A percentile compares a stretch with the other conserved stretches of the same genome.
Evolutionary conservation across 2,113 vertebrate genomes (phyloP).

Genomic region (rabbit (Oryctolagus cuniculus)): DNA sequence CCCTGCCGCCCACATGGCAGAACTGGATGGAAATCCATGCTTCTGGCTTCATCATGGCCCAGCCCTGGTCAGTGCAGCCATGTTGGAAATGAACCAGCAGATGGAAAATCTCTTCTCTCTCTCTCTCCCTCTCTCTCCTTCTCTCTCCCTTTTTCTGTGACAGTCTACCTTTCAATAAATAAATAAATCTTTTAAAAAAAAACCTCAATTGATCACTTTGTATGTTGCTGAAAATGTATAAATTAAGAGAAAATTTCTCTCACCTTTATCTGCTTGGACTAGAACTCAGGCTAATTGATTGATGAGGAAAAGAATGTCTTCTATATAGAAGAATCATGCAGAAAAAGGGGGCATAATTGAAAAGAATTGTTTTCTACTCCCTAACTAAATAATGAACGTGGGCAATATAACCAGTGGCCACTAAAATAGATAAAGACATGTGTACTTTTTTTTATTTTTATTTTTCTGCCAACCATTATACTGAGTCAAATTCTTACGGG

Average conservation of each 20-base stretch:
- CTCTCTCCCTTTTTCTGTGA: too few species aligned
- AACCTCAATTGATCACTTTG: neutral
- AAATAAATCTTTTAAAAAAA: neutral
- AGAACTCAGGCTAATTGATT: neutral
- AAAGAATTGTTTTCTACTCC: neutral
- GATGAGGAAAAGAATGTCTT: neutral
- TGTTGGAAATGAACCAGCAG: too few species aligned
- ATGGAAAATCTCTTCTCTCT: too few species aligned
- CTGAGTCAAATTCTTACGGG: neutral
- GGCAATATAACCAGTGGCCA: neutral
- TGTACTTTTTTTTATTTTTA: too few species aligned
- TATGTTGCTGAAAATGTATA: neutral
- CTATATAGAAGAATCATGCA: neutral
- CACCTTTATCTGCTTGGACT: neutral
- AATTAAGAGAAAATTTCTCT: neutral
- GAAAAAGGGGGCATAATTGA: neutral
- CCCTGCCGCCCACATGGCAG: too few species aligned
- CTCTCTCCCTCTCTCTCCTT: too few species aligned
- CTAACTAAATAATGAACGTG: neutral
- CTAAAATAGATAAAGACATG: too few species aligned
- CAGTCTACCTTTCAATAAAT: neutral
- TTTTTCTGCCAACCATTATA: too few species aligned
- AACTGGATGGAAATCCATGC: too few species aligned
- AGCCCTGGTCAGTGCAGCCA: too few species aligned
- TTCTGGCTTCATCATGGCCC: too few species aligned